A percentile compares a stretch with the other conserved stretches of the same genome.
phyloP scores from a whole-genome alignment of 2,888 invertebrate genomes.

The Phortica okadai region DNA sequence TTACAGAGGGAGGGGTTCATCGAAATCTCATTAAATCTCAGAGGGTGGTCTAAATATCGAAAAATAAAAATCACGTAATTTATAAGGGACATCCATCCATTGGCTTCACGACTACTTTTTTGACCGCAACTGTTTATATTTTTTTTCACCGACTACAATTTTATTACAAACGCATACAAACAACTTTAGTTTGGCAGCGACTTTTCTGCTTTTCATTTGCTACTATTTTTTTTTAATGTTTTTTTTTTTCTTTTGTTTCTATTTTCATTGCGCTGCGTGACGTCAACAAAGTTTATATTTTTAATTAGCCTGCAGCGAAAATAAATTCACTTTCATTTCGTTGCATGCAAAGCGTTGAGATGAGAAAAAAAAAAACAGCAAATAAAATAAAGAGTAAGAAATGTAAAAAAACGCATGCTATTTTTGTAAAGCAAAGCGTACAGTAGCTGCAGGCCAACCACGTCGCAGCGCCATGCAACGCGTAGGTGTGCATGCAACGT shows the following conservation, averaged over 20 bases:
- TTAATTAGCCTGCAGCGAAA: not conserved
- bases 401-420: not conserved
- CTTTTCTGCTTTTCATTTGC: not conserved
- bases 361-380: not conserved
- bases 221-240: not conserved
- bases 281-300: constrained; percentile 18
- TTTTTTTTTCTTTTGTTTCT: not conserved
- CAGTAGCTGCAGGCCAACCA: not conserved
- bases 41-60: no score
- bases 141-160: no score
- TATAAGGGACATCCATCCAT: no score
- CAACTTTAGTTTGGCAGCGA: not conserved
- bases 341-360: not conserved
- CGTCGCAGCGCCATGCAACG: not conserved
- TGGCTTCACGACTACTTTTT: no score
- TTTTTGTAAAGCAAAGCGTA: not conserved
- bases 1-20: no score
- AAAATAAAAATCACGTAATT: no score
- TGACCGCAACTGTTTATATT: no score
- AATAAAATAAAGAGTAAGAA: not conserved
- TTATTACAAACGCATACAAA: no score
- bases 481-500: not conserved
- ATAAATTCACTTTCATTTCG: constrained; percentile 14
- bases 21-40: no score
- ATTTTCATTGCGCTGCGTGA: constrained; percentile 2